Conservation (phyloP, 1,140 invertebrate genomes). For the Drosophila leontia region DNA sequence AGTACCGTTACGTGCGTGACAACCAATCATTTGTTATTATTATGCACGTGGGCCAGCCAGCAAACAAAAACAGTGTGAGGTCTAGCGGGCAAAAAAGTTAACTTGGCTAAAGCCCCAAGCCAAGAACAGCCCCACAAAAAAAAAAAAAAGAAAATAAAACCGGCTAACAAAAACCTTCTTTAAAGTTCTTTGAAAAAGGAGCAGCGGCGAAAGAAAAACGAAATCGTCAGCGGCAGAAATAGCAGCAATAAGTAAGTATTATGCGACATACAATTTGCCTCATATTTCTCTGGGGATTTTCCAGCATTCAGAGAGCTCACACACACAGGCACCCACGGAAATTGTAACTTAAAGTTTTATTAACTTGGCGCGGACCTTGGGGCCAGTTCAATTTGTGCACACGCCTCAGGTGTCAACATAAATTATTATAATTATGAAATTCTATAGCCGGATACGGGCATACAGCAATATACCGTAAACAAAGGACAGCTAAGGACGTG, state of each 20-base stretch:
- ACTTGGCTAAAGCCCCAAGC: slow-evolving; percentile 32
- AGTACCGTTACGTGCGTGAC: slow-evolving; percentile 83
- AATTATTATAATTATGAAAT: slow-evolving; percentile 81
- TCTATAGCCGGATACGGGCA: slow-evolving; percentile 41
- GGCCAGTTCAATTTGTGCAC: slow-evolving; percentile 58
- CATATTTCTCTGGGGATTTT: slow-evolving; percentile 55
- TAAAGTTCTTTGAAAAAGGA: slow-evolving; percentile 32
- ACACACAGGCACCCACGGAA: slow-evolving; percentile 20
- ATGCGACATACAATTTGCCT: slow-evolving; percentile 44
- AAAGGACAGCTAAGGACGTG: slow-evolving; percentile 18
- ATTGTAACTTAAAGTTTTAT: slow-evolving; percentile 66
- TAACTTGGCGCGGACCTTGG: slow-evolving; percentile 49
- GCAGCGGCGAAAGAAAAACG: slow-evolving; percentile 12
- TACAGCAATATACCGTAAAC: slow-evolving; percentile 7
- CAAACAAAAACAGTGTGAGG: slow-evolving; percentile 28
- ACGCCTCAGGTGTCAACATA: slow-evolving; percentile 81
- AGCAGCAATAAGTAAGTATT: slow-evolving; percentile 54
- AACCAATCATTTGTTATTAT: slow-evolving; percentile 83
- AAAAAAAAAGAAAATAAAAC: neutral
- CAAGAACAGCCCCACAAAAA: neutral
- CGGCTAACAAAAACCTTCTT: slow-evolving; percentile 22
- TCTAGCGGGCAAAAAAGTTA: slow-evolving; percentile 26
- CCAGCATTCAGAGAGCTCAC: neutral
- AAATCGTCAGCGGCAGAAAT: slow-evolving; percentile 34
- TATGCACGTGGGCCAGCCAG: slow-evolving; percentile 71